Percentiles rank a stretch among this genome's conserved stretches.
Conservation (phyloP, 2,888 invertebrate species). For the Athripsodes cinereus region DNA sequence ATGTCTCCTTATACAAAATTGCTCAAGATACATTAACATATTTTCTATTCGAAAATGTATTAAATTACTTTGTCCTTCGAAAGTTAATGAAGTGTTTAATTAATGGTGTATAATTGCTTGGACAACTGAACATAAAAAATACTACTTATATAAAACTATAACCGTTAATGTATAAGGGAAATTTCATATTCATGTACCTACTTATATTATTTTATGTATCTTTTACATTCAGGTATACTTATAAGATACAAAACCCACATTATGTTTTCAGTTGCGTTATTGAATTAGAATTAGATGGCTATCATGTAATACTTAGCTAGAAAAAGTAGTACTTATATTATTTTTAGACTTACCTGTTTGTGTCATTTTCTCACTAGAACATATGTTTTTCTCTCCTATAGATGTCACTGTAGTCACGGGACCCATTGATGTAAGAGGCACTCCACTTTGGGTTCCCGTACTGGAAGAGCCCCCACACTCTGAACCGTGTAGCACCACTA, state of each 20-base stretch:
- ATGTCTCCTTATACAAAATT: neutral
- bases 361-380: conserved; percentile 84
- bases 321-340: too few species aligned
- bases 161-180: too few species aligned
- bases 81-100: neutral
- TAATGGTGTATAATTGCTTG: neutral
- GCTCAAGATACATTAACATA: neutral
- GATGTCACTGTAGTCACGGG: conserved; percentile 34
- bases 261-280: too few species aligned
- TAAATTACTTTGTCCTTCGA: neutral
- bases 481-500: conserved; percentile 66
- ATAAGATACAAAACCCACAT: too few species aligned
- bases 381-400: conserved; percentile 56
- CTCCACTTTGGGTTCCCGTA: conserved; percentile 39
- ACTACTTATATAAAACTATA: too few species aligned
- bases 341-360: conserved; percentile 60
- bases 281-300: too few species aligned
- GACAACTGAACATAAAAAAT: neutral
- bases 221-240: too few species aligned
- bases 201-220: too few species aligned
- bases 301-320: too few species aligned
- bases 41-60: neutral
- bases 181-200: too few species aligned
- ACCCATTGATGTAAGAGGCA: conserved; percentile 35
- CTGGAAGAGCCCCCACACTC: conserved; percentile 27